These are phyloP conservation scores for Fragum fragum DNA, from an alignment of 2,888 invertebrate species.

Conservation along the genomic window DNA sequence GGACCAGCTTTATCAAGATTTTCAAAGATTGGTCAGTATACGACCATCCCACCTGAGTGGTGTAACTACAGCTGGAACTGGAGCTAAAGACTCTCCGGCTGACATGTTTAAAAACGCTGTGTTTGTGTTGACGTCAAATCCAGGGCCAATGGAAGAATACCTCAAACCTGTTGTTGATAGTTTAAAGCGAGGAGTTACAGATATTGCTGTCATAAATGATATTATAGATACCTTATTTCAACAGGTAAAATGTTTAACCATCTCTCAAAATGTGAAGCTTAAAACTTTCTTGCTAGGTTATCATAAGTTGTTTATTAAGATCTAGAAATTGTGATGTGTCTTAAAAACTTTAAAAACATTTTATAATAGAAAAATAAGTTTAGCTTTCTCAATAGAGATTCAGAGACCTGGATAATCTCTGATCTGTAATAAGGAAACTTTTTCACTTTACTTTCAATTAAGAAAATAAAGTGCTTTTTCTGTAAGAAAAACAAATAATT, in stretches of 20 bases:
- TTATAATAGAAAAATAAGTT: too few species aligned
- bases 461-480: too few species aligned
- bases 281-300: too few species aligned
- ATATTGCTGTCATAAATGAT: slow-evolving; percentile 67
- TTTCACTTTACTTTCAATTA: too few species aligned
- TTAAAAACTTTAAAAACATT: too few species aligned
- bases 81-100: slow-evolving; percentile 53
- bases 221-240: slow-evolving; percentile 79
- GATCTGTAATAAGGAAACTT: too few species aligned
- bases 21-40: slow-evolving; percentile 67
- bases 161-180: slow-evolving; percentile 79
- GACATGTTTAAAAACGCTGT: slow-evolving; percentile 75
- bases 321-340: too few species aligned
- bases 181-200: slow-evolving; percentile 71
- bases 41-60: slow-evolving; percentile 61
- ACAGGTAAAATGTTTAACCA: slow-evolving; percentile 69
- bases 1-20: slow-evolving; percentile 67
- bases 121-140: slow-evolving; percentile 82
- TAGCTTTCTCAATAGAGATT: too few species aligned
- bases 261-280: too few species aligned
- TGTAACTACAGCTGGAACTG: slow-evolving; percentile 41
- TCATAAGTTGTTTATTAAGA: too few species aligned
- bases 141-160: slow-evolving; percentile 83
- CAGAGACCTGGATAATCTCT: too few species aligned
- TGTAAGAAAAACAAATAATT: too few species aligned